phyloP scores from a whole-genome alignment of 2,113 vertebrate species.

The Zosterops japonicus region DNA sequence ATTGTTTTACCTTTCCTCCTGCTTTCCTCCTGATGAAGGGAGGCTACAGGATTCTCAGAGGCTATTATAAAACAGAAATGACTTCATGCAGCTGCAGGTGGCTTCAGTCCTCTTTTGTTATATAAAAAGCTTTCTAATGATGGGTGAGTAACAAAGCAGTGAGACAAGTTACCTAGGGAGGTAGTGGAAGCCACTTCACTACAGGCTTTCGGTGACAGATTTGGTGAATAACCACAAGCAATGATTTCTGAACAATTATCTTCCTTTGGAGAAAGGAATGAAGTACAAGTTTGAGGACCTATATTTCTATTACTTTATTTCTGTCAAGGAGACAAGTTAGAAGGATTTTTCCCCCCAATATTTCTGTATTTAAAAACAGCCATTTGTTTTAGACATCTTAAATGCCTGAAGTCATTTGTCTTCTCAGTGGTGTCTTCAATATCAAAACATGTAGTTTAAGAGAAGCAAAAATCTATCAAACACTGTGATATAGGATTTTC shows the following conservation, averaged over 20 bases:
- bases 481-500: not conserved
- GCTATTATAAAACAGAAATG: constrained; percentile 29
- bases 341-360: not conserved
- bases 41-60: not conserved
- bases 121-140: not conserved
- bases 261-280: not conserved
- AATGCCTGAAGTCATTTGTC: not conserved
- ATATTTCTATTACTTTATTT: not conserved
- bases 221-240: not conserved
- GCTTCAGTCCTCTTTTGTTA: not conserved
- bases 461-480: not conserved
- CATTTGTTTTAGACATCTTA: not conserved
- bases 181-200: not conserved
- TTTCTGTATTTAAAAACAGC: not conserved
- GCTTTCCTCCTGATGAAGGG: constrained; percentile 24
- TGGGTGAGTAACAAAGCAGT: not conserved
- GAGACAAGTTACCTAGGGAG: not conserved
- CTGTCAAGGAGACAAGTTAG: not conserved
- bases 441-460: not conserved
- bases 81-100: constrained; percentile 14
- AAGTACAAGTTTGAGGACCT: not conserved
- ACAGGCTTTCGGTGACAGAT: not conserved
- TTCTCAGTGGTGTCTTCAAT: not conserved
- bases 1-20: constrained; percentile 53
- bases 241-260: not conserved